Evolutionary conservation across 2,113 vertebrate genomes (phyloP).

Genomic region (Desmodus rotundus): DNA sequence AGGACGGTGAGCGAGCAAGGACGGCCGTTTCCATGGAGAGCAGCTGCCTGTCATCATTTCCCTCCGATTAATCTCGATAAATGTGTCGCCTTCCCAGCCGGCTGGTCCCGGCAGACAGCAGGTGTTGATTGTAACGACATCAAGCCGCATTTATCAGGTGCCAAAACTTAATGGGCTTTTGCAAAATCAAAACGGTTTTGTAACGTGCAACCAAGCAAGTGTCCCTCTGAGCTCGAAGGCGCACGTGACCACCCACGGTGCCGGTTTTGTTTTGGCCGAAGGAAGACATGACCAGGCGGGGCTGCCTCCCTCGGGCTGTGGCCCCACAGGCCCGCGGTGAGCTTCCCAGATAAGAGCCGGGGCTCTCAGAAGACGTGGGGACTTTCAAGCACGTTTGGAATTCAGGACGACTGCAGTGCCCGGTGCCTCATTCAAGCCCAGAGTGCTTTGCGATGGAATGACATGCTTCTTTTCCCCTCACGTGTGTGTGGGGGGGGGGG

Average conservation of each 20-base stretch:
- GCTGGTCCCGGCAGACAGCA: neutral
- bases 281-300: neutral
- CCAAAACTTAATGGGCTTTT: neutral
- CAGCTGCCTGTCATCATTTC: neutral
- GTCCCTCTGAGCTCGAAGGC: neutral
- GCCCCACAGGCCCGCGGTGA: conserved; percentile 21
- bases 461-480: neutral
- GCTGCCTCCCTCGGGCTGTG: conserved; percentile 51
- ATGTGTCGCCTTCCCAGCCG: neutral
- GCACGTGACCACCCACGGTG: rapidly evolving
- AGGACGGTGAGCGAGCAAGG: rapidly evolving
- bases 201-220: rapidly evolving
- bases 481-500: neutral
- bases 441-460: conserved; percentile 12
- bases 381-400: conserved; percentile 66
- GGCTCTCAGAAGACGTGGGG: conserved; percentile 54
- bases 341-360: conserved; percentile 70
- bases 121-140: neutral
- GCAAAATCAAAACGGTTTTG: neutral
- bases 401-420: conserved; percentile 40
- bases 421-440: conserved; percentile 27
- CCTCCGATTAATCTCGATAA: neutral
- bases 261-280: neutral
- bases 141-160: neutral
- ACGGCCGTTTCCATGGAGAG: neutral